A percentile compares a stretch with the other conserved stretches of the same genome.
Conservation (phyloP, 1,140 invertebrate genomes). For the Doryteuthis pealeii region DNA sequence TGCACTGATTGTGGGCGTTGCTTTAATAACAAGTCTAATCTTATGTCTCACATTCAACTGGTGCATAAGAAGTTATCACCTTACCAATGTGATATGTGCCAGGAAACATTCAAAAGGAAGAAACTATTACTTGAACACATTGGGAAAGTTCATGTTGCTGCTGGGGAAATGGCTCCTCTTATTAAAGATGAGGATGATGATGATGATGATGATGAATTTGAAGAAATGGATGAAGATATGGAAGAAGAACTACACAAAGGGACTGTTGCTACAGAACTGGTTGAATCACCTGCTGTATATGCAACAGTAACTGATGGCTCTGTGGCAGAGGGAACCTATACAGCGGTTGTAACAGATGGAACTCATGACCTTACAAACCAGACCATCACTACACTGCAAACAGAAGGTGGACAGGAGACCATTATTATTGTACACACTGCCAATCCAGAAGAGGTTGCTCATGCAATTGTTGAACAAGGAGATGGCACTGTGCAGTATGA, state of each 20-base stretch:
- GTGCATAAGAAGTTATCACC: slow-evolving; percentile 54
- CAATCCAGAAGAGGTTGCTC: slow-evolving; percentile 47
- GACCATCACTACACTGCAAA: slow-evolving; percentile 50
- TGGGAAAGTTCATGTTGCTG: slow-evolving; percentile 52
- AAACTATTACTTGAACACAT: slow-evolving; percentile 54
- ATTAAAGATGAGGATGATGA: slow-evolving; percentile 41
- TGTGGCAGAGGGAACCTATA: slow-evolving; percentile 42
- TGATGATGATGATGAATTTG: slow-evolving; percentile 37
- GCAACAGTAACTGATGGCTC: slow-evolving; percentile 36
- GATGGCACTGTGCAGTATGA: slow-evolving; percentile 46
- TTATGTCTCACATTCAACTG: slow-evolving; percentile 55
- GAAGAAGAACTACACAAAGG: slow-evolving; percentile 35
- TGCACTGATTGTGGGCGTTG: slow-evolving; percentile 55
- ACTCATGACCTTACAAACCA: slow-evolving; percentile 43
- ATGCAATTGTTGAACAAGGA: slow-evolving; percentile 51
- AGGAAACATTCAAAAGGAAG: slow-evolving; percentile 55
- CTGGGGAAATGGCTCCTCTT: slow-evolving; percentile 52
- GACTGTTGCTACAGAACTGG: slow-evolving; percentile 29
- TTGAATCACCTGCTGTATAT: slow-evolving; percentile 41
- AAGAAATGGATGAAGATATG: slow-evolving; percentile 38
- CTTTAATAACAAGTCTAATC: slow-evolving; percentile 56
- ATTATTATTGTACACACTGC: slow-evolving; percentile 57
- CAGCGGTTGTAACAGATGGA: slow-evolving; percentile 42
- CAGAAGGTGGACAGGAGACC: slow-evolving; percentile 52
- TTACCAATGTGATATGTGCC: slow-evolving; percentile 56